Base-by-base conservation (phyloP, 2,113 vertebrate species). In the Tinamus guttatus region DNA sequence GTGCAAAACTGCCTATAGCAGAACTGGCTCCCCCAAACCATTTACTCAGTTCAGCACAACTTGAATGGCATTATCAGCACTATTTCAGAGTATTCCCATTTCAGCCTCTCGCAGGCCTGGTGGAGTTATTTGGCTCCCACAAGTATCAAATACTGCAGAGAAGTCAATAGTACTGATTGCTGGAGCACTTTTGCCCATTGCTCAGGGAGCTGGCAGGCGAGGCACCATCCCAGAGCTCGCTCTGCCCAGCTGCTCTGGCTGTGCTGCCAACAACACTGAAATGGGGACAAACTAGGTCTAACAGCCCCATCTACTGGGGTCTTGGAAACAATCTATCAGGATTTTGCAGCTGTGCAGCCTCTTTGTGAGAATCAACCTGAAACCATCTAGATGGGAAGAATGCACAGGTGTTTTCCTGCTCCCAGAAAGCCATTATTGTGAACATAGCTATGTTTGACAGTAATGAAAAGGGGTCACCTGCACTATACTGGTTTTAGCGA, bases 151-250 rank as follows among this genome's bases (percentile, higher is more conserved):
- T 56, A 56, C 54, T 56, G 54, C 54, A 56, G 54, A 32, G 54
- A 56, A 32, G 54, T 56, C 54, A 56, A 56, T 9, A 56, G 28
- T 30, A 56, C 16, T 56, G 28, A 56, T 32, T 32, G 30, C 28
- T 18, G 54, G 28, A 16, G 28, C 10, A 15, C 28, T 56, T 54
- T 18, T 32, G 54, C 28, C 54, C 16, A 18, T 32, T 10, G 17
- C 54, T 30, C 28, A 3, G 54, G 52, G 14, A 16, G 52, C 52
- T 56, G 7, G 21, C 54, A 73, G 14, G 5, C n/a, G 34, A 34
- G 32, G 76, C 0, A 0, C 15, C 2, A 0, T 47, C 8, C n/a
- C 3, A 0, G 17, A 22, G 73, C 20, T 20, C 0, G 1, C 41
- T 1, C 11, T 17, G 4, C 3, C 49, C 17, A 8, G 32, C 9